phyloP scores from a whole-genome alignment of 2,797 vertebrate species.

The Podarcis lilfordi region DNA sequence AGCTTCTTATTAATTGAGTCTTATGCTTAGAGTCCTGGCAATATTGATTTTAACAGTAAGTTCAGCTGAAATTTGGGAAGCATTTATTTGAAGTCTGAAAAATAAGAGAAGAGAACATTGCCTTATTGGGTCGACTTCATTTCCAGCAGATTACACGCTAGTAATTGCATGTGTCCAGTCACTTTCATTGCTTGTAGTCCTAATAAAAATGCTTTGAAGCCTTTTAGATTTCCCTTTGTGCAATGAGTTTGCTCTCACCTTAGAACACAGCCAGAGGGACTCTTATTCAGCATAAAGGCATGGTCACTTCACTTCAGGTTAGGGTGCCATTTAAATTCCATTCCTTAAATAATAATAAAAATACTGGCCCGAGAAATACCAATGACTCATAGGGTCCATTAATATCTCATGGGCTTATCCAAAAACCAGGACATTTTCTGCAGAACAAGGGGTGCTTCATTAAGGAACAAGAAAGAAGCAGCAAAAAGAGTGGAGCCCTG shows the following conservation, averaged over 20 bases:
- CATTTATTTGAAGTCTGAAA: conserved; percentile 67
- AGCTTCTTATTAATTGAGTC: conserved; percentile 61
- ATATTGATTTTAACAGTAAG: conserved; percentile 68
- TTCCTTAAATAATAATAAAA: background rate
- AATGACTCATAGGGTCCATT: conserved; percentile 59
- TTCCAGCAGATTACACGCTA: conserved; percentile 67
- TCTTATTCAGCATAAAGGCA: background rate
- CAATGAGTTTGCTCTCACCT: background rate
- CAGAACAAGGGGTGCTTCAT: conserved; percentile 54
- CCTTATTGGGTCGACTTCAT: conserved; percentile 67
- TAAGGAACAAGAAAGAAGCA: conserved; percentile 46
- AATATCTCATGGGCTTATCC: conserved; percentile 63
- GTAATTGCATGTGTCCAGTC: conserved; percentile 64
- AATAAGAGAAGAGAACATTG: conserved; percentile 62
- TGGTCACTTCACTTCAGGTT: background rate
- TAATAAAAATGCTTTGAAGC: conserved; percentile 50
- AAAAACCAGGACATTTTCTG: conserved; percentile 52
- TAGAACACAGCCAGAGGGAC: background rate
- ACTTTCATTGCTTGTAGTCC: conserved; percentile 56
- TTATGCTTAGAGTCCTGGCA: conserved; percentile 52
- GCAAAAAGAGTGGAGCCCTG: background rate
- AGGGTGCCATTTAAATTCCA: conserved; percentile 15
- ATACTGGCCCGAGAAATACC: background rate
- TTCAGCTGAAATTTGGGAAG: conserved; percentile 71
- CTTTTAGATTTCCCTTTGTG: background rate